These are phyloP conservation scores for Polydrusus tereticollis DNA, from an alignment of 2,888 invertebrate genomes.

Conservation along the genomic window DNA sequence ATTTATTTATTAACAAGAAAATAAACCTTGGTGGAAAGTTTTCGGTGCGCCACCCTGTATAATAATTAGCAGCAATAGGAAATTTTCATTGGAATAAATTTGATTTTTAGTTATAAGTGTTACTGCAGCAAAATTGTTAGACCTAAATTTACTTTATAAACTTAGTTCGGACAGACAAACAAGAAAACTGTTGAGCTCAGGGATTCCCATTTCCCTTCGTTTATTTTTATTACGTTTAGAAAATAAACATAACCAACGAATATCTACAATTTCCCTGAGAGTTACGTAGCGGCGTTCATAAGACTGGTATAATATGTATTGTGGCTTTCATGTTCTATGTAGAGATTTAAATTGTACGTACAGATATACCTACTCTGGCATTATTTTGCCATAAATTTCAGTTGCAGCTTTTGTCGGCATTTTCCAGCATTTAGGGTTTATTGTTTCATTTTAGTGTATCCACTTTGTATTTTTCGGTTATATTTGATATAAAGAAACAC, in stretches of 20 bases:
- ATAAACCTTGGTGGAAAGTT: too few relatives aligned
- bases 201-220: too few relatives aligned
- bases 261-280: neutral
- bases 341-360: conserved; percentile 19
- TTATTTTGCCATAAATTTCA: conserved; percentile 15
- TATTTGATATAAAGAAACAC: neutral
- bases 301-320: neutral
- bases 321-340: neutral
- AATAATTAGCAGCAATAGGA: too few relatives aligned
- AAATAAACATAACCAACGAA: neutral
- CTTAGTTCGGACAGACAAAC: too few relatives aligned
- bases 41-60: too few relatives aligned
- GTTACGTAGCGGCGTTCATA: neutral
- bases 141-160: too few relatives aligned
- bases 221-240: too few relatives aligned
- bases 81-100: too few relatives aligned
- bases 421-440: conserved; percentile 16
- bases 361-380: neutral
- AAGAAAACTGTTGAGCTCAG: too few relatives aligned
- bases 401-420: neutral
- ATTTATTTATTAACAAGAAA: too few relatives aligned
- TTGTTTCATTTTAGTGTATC: neutral
- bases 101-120: too few relatives aligned
- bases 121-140: too few relatives aligned
- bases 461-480: conserved; percentile 19